Base-by-base conservation (phyloP, 2,797 vertebrate species). In the Notoglanidium macrostoma region DNA sequence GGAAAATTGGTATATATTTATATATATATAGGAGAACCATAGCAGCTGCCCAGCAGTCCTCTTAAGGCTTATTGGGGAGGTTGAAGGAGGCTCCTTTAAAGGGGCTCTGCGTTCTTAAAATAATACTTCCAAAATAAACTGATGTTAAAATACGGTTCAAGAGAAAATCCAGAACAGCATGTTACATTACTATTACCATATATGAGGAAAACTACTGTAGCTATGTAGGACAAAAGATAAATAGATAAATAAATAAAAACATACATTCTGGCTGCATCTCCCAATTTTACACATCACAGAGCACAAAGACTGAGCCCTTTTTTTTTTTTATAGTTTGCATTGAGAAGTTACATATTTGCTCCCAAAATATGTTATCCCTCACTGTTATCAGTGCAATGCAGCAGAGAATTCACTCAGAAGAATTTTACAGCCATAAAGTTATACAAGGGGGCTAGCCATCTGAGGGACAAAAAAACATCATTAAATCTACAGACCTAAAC, bases 401-500 rank as follows among this genome's bases (percentile, higher is more conserved):
- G 85, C 79, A 55, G 88, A 90, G 70, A 65, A 87, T 87, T 89
- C 76, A 86, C 83, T 63, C 73, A 87, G 73, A 88, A 87, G 51
- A 77, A 51, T 72, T 86, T 85, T 80, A 90, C 74, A 74, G 86
- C 81, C 81, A 68, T 32, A 19, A 83, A 83, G 63, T 54, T 35
- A 81, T 63, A 81, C 78, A 81, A 95, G 87, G 86, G 90, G 91
- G 51, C 91, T 92, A 82, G 57, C 46, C 29, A 83, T 83, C 35
- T 19, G 26, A 61, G 32, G 46, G 87, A 32, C 65, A 93, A 91
- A 92, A 93, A 93, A 93, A 93, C 90, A 83, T 26, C 89, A 89
- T 85, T 89, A 90, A 91, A 95, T 86, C 93, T 91, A 92, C 92
- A 93, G 92, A 92, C 90, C 92, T 85, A 92, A 95, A 95, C 94